Base-by-base conservation (phyloP, 2,797 vertebrate species). In the Thripadectes ignobilis region DNA sequence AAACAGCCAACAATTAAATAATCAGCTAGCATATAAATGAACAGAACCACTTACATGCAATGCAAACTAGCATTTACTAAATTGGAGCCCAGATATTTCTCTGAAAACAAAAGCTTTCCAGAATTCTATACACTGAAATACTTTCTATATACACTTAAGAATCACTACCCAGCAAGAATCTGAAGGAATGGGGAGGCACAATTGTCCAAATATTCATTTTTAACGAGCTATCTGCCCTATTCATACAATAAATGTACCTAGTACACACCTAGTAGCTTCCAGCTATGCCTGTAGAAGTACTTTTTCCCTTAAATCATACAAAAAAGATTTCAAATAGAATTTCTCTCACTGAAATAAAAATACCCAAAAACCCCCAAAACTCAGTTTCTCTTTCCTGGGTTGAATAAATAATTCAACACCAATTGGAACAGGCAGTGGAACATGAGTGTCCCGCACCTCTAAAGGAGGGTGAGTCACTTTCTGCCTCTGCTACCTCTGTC, bases 381-480 rank as follows among this genome's bases (percentile, higher is more conserved):
- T 86, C 38, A 46, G 21, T 82, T 71, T 92, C 51, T 93, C 13
- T 27, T 92, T 90, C 17, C 48, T 61, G 15, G 5, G 29, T 21
- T 66, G 43, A 93, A 90, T 92, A 93, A 95, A 86, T 95, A 92
- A 91, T 91, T 91, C 67, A 91, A 32, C 34, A 85, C 2, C 0
- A 2, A 59, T 15, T 86, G 55, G 16, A 88, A 51, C 48, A 63
- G 59, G 41, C 38, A 71, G 23, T 57, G 45, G 38, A 93, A 94
- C 20, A 34, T 30, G n/a, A 76, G 36, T 58, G 61, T 49, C 81
- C 66, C 57, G 54, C n/a, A 84, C 30, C 18, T 91, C 74, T 67
- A 73, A 66, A 63, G 43, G 12, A 89, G 34, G 4, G 22, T 82
- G 79, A 93, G 41, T 92, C 83, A 95, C n/a, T 6, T 39, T 63